Evolutionary conservation across 2,888 invertebrate species (phyloP).

Genomic region (Bellardia pandia): DNA sequence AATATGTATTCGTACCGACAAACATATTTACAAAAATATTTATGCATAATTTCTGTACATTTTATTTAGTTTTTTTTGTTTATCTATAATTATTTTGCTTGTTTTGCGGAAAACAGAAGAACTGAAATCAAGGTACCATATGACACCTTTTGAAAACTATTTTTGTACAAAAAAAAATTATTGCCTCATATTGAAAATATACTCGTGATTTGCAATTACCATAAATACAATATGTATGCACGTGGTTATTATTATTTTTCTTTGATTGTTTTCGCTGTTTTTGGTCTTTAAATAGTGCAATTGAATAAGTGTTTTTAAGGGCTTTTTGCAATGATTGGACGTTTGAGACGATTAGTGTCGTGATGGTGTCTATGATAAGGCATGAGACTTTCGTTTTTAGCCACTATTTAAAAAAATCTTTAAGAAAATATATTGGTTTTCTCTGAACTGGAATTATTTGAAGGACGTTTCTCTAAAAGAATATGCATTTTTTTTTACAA

Average conservation of each 20-base stretch:
- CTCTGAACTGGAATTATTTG: too few relatives aligned
- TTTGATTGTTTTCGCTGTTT: neutral
- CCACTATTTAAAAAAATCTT: neutral
- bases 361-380: neutral
- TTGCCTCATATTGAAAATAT: conserved; percentile 59
- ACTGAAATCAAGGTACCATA: conserved; percentile 48
- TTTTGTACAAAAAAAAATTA: conserved; percentile 44
- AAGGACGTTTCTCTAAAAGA: too few relatives aligned
- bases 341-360: neutral
- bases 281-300: conserved; percentile 3
- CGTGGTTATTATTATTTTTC: conserved; percentile 53
- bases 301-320: conserved; percentile 10
- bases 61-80: conserved; percentile 2
- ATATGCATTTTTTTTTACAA: too few relatives aligned
- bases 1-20: conserved; percentile 50
- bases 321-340: neutral
- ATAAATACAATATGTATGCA: conserved; percentile 61
- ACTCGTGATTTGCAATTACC: conserved; percentile 68
- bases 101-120: conserved; percentile 49
- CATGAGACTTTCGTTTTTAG: neutral
- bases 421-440: too few relatives aligned
- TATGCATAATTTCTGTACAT: conserved; percentile 45
- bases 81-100: too few relatives aligned
- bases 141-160: conserved; percentile 53
- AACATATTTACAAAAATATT: conserved; percentile 51